Base-by-base conservation (phyloP, 2,113 vertebrate genomes). In the Ancistrus triradiatus region DNA sequence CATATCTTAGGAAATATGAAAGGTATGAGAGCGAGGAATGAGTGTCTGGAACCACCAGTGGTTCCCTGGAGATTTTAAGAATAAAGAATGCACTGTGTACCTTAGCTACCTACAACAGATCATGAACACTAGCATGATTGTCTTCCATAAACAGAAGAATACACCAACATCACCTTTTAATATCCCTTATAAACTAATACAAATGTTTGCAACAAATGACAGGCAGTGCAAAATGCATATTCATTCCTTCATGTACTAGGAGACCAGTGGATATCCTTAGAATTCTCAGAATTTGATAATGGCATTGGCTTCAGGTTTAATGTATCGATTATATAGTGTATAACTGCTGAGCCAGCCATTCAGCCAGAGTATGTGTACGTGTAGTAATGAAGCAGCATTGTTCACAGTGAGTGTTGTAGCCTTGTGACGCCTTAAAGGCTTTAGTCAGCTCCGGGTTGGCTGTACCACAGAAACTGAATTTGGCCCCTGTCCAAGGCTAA, bases 321-420 rank as follows among this genome's bases (percentile, higher is more conserved):
- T n/a, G n/a, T n/a, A n/a, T 78, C 62, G 46, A 43, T 59, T 73
- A 27, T 56, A 52, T 76, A 83, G 84, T 59, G 85, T 85, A 82
- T 64, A 74, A 81, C 56, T 69, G 75, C 83, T 85, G 84, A 84
- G 68, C 72, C 60, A 59, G 76, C 74, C 68, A 37, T 68, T 76
- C 68, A 48, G 70, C 22, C 69, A 72, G 62, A 79, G 79, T 78
- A 61, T 80, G 78, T 80, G 79, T 76, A 62, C 48, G 37, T 43
- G 38, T 28, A 72, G 68, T 83, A 84, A 84, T 84, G 80, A 81
- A 80, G 70, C 74, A 69, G 75, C 78, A 62, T 53, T 81, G 73
- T 81, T 78, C 66, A 70, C 71, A 77, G 66, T 72, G 60, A 69
- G 66, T 57, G 28, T 46, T 43, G 2, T 7, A 21, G 59, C 63